Base-by-base conservation (phyloP, 92 coral and sea anemone genomes). In the Actinernus sp. region DNA sequence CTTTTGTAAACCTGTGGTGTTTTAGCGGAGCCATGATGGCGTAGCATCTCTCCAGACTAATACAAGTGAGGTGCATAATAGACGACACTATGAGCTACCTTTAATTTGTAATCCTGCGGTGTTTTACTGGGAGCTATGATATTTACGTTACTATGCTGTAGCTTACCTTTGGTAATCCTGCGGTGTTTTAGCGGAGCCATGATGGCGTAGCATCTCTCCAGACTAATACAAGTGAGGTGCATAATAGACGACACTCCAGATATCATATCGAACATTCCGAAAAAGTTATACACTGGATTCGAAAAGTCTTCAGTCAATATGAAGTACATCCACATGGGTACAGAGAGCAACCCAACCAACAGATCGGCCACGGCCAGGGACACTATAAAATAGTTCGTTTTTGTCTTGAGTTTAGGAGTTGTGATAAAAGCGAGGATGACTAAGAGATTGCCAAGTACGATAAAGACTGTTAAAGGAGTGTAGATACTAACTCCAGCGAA, bases 161-260 rank as follows among this genome's bases (percentile, higher is more conserved):
- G 33, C 76, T 45, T 56, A 94, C 98, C 95, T 84, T 91, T 74
- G 38, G 72, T 74, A 21, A 91, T 56, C 63, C 84, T 71, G 61
- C 88, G 79, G 62, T 92, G 97, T 36, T 78, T 70, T 8, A 94
- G 76, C 0, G 98, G 98, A 24, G 86, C 86, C 39, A 86, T 79
- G 18, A 91, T 94, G 11, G 98, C 97, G 76, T 94, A 94, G 60
- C 98, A 87, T 16, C 98, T 79, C 68, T 94, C 98, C 55, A 87
- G 43, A 49, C 98, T 94, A n/a, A 94, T 91, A 30, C 93, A 91
- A 2, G 97, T 82, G 68, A 94, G 67, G 36, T 94, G 97, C 68
- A 91, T 54, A 13, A 94, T 94, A 17, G 98, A 94, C 0, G 98
- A 73, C 26, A 65, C 92, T 1, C 98, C 98, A 10, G 97, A 80